Evolutionary conservation across 2,797 vertebrate genomes (phyloP), one percentile per base, ranked within the genome.

Genomic region (Lycodopsis pacificus): DNA sequence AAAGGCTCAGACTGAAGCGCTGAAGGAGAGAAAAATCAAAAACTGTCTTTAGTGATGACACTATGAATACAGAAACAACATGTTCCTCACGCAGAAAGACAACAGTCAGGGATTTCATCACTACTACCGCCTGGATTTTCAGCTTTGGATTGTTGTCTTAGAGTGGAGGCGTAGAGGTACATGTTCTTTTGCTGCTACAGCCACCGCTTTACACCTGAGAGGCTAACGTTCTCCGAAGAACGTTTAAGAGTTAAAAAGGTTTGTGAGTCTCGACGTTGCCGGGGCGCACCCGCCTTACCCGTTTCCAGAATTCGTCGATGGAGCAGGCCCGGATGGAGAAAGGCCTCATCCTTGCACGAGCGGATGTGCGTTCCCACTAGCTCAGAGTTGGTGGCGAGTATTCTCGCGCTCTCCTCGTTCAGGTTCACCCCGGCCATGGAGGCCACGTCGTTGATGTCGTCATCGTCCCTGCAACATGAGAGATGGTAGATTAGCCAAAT

Each of bases 381-480:
- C 79, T 97, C 95, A 0, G 97, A 97, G 92, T 95, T 96, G 81
- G 95, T 94, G 49, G 96, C 97, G 74, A 97, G 88, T 91, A 97
- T 96, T 77, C 95, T 93, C 4, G 96, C 97, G 40, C 93, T 97
- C 91, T 97, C 96, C 88, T 97, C 97, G n/a, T 93, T 96, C 75
- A 97, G 93, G 86, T 97, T 97, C 70, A 97, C 95, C 0, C 96
- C 96, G 25, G 96, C 96, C 96, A 97, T 96, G 77, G 96, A 97
- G 22, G 96, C 94, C 82, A 97, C 96, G 20, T 97, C 96, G n/a
- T 96, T 97, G 88, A 97, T 96, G 93, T 97, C 96, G 20, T 97
- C 96, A 0, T 97, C 97, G 19, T 97, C 96, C 92, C 97, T 97
- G 87, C 53, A 84, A 74, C 19, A 27, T 4, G 1, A 79, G 1